Conservation (phyloP, 2,113 vertebrate species). For the Sitta europaea region DNA sequence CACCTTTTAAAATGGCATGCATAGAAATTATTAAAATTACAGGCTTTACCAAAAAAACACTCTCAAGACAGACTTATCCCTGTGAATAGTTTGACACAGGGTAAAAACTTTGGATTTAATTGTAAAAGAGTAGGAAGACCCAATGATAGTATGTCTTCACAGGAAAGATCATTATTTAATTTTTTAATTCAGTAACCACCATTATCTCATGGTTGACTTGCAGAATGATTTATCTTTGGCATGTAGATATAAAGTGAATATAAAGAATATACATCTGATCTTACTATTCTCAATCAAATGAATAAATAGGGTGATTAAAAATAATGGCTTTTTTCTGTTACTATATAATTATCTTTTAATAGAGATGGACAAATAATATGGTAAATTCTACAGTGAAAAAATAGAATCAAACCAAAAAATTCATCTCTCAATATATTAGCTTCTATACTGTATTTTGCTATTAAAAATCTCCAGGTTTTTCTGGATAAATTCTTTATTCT, state of each 20-base stretch:
- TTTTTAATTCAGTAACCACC: not conserved
- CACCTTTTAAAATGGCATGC: not conserved
- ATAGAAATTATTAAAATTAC: not conserved
- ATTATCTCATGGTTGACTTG: not conserved
- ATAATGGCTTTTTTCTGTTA: not conserved
- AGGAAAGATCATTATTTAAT: not conserved
- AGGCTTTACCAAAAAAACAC: not conserved
- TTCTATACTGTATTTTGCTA: not conserved
- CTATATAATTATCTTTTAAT: not conserved
- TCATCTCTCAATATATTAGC: not conserved
- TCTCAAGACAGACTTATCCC: not conserved
- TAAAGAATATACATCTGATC: not conserved
- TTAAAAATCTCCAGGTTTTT: not conserved
- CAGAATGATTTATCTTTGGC: not conserved
- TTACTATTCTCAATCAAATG: not conserved
- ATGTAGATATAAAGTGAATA: not conserved
- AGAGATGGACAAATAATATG: not conserved
- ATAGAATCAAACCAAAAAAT: rapidly evolving
- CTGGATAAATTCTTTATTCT: not conserved
- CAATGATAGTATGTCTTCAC: not conserved
- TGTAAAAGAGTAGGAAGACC: not conserved
- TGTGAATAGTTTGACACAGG: not conserved
- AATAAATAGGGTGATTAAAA: not conserved
- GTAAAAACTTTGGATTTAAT: not conserved
- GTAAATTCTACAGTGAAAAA: not conserved